Conservation (phyloP, 2,888 invertebrate species). For the Ectemnius lituratus region DNA sequence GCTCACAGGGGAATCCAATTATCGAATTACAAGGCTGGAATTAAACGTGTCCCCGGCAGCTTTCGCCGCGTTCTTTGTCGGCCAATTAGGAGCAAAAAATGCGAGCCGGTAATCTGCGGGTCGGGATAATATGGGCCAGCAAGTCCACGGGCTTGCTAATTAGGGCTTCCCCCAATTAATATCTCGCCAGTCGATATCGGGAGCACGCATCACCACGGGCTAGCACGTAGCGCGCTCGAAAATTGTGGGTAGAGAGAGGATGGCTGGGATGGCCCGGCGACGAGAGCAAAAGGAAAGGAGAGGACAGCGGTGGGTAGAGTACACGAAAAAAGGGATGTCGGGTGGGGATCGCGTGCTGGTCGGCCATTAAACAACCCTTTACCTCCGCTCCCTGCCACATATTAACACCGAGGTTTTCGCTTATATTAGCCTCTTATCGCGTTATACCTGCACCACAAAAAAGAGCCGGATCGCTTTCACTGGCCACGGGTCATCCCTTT, state of each 20-base stretch:
- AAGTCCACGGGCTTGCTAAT: too few species aligned
- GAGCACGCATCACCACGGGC: too few species aligned
- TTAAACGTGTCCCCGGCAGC: too few species aligned
- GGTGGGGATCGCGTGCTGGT: slow-evolving; percentile 52
- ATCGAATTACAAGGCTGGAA: too few species aligned
- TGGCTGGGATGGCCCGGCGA: slow-evolving; percentile 22
- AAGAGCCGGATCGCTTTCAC: background rate
- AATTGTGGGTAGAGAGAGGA: slow-evolving; percentile 8
- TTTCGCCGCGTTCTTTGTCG: too few species aligned
- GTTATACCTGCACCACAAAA: slow-evolving; percentile 17
- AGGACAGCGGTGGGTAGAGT: slow-evolving; percentile 24
- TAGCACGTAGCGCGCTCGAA: background rate
- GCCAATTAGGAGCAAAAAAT: too few species aligned
- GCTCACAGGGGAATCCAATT: too few species aligned
- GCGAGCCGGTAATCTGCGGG: too few species aligned
- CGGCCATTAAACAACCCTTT: slow-evolving; percentile 48
- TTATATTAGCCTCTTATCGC: slow-evolving; percentile 39
- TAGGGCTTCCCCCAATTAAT: too few species aligned
- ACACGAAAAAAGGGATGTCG: slow-evolving; percentile 33
- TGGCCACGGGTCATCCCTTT: background rate
- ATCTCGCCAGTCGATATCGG: too few species aligned
- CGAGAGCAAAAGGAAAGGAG: slow-evolving; percentile 13
- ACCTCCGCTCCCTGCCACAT: slow-evolving; percentile 38
- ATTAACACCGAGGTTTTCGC: slow-evolving; percentile 57
- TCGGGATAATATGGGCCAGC: too few species aligned